Base-by-base conservation (phyloP, 2,113 vertebrate species). In the Lynx canadensis region DNA sequence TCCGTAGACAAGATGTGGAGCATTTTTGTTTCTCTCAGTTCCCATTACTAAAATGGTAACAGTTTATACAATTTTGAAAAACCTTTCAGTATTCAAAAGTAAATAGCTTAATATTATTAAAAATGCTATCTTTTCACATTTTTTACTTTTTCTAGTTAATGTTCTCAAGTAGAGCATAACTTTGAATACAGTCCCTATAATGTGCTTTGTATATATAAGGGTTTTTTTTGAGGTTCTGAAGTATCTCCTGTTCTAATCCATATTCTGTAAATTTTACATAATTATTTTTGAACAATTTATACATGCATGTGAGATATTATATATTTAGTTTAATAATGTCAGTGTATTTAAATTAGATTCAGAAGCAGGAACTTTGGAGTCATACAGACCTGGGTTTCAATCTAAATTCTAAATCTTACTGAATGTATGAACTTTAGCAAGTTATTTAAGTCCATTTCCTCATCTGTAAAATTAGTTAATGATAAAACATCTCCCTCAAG, bases 21-120 rank as follows among this genome's bases (percentile, higher is more conserved):
- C 41, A 76, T 91, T 96, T 97, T 97, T 90, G 31, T 86, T 14
- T 92, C 29, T 93, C 68, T 79, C 16, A 25, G 7, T 85, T 94
- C 12, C 29, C 74, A 18, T 74, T 91, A 71, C 48, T 63, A 69
- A 93, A 95, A 81, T 87, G 33, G 25, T 96, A n/a, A 63, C 71
- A 68, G 52, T 74, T 94, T 92, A 36, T 76, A 81, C 5, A 96
- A 19, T 96, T 97, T 93, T 94, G 25, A 65, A 85, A 94, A 95
- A 45, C 7, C 7, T 91, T 89, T 88, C n/a, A 74, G 0, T 60
- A 92, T n/a, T 92, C 33, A 89, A 92, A 73, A 38, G 55, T 84
- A 85, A 91, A 52, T 81, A 71, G 21, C 41, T 94, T 71, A 74
- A 50, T 96, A 27, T 76, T 96, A 88, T 55, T 95, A 76, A 82